Conservation (phyloP, 2,113 vertebrate genomes). For the Cnemophilus loriae region DNA sequence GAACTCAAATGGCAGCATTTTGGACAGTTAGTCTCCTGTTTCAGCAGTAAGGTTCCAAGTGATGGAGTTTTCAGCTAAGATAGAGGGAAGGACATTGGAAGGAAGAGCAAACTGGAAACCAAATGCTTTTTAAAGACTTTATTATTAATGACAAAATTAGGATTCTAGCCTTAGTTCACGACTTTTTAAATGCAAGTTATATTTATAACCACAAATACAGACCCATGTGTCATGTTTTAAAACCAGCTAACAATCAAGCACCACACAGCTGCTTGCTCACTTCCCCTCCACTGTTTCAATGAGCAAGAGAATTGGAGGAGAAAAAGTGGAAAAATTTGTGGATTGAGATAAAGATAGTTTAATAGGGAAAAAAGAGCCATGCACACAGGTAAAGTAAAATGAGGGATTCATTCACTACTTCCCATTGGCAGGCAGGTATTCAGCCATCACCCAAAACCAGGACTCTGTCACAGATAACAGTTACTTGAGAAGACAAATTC, state of each 20-base stretch:
- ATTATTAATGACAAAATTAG: background rate
- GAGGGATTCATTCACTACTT: background rate
- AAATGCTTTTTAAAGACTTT: background rate
- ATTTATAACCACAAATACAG: background rate
- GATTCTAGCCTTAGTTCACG: background rate
- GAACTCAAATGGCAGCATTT: background rate
- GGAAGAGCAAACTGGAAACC: background rate
- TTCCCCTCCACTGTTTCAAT: background rate
- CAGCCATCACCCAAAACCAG: background rate
- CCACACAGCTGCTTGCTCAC: background rate
- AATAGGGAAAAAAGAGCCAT: background rate
- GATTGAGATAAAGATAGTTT: background rate
- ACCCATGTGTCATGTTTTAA: background rate
- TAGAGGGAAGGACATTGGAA: rapidly evolving
- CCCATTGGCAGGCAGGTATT: background rate
- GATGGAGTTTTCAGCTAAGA: background rate
- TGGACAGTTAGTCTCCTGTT: background rate
- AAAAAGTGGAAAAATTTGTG: background rate
- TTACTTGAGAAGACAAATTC: background rate
- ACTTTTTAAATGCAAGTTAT: background rate
- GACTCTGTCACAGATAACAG: background rate
- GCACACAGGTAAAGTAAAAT: background rate
- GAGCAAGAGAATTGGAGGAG: background rate
- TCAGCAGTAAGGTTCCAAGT: rapidly evolving
- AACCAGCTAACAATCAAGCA: background rate